Evolutionary conservation across 1,140 invertebrate genomes (phyloP).

Genomic region (Doryteuthis pealeii): DNA sequence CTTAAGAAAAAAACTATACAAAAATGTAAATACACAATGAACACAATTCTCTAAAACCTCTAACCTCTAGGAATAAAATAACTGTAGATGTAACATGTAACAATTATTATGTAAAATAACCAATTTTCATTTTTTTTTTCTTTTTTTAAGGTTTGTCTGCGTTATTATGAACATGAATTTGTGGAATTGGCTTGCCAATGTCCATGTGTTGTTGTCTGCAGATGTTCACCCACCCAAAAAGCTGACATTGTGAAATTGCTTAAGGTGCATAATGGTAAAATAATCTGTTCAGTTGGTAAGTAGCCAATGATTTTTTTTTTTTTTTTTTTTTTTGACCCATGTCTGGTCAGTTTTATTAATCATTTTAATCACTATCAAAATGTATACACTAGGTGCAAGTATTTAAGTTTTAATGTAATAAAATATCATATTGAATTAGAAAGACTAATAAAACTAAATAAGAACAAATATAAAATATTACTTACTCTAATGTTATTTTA

Average conservation of each 20-base stretch:
- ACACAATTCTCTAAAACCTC: too few relatives aligned
- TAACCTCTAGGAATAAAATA: too few relatives aligned
- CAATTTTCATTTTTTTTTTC: neutral
- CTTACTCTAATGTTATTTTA: too few relatives aligned
- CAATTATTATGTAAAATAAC: too few relatives aligned
- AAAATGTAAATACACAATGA: too few relatives aligned
- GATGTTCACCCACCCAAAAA: constrained; percentile 99
- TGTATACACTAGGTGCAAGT: neutral
- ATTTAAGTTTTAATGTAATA: too few relatives aligned
- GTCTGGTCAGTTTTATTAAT: neutral
- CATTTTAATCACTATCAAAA: neutral
- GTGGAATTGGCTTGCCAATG: constrained; percentile 90
- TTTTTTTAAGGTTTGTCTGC: constrained; percentile 72
- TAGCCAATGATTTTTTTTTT: neutral
- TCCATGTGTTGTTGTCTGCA: constrained; percentile 89
- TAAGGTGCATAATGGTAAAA: constrained; percentile 82
- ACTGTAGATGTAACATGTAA: too few relatives aligned
- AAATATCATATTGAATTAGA: too few relatives aligned
- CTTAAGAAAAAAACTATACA: too few relatives aligned
- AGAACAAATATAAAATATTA: too few relatives aligned
- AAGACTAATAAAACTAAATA: too few relatives aligned
- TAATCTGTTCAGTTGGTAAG: constrained; percentile 64
- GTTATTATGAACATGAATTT: constrained; percentile 94
- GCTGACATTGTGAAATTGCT: constrained; percentile 91
- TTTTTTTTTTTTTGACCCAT: too few relatives aligned